phyloP scores from a whole-genome alignment of 2,113 vertebrate genomes.

The Anarhynchus alexandrinus region DNA sequence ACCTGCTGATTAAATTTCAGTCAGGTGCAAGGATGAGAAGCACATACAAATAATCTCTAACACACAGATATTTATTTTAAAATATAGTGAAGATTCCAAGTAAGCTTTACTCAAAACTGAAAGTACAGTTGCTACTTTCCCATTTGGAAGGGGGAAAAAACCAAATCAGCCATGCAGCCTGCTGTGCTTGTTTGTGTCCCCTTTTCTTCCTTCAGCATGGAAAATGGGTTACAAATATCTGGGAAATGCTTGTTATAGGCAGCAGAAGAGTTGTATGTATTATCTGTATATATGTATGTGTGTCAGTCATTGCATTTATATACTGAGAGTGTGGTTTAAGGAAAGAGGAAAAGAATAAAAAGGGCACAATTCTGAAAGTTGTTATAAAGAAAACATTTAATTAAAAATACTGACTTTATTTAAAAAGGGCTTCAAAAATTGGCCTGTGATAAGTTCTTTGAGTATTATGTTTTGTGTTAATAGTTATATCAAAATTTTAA shows the following conservation, averaged over 20 bases:
- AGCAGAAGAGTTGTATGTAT: not conserved
- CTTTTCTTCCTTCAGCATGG: not conserved
- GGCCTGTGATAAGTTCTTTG: not conserved
- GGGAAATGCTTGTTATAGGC: not conserved
- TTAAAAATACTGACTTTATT: not conserved
- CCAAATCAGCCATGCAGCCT: not conserved
- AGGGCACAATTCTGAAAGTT: not conserved
- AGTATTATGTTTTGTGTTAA: not conserved
- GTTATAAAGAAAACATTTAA: not conserved
- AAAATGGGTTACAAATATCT: not conserved
- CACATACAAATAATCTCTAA: not conserved
- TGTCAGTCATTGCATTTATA: not conserved
- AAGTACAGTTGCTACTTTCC: not conserved
- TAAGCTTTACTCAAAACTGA: not conserved
- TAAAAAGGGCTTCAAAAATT: not conserved
- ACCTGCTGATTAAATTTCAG: not conserved
- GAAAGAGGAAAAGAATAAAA: not conserved
- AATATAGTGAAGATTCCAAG: not conserved
- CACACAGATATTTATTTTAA: not conserved
- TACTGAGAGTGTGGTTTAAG: not conserved
- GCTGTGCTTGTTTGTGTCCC: not conserved
- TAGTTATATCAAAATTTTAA: not conserved
- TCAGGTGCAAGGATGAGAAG: not conserved
- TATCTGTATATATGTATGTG: not conserved
- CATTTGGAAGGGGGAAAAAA: not conserved